Evolutionary conservation across 2,888 invertebrate genomes (phyloP).

Genomic region (Pycnomerus fuliginosus): DNA sequence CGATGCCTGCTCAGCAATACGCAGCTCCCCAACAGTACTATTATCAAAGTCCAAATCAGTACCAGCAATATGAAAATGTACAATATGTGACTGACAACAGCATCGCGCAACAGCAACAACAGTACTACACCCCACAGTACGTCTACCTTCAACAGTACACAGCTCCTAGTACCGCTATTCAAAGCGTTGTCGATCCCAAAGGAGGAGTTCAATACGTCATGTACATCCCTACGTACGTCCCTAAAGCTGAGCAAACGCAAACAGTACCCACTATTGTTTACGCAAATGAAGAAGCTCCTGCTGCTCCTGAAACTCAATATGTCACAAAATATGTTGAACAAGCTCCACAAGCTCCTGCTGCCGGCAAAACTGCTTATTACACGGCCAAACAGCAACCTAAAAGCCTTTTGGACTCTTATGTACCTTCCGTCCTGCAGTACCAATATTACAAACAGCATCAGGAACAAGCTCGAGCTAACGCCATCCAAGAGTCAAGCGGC

Average conservation of each 20-base stretch:
- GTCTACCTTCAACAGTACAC: slow-evolving; percentile 38
- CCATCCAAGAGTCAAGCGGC: slow-evolving; percentile 22
- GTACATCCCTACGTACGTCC: slow-evolving; percentile 38
- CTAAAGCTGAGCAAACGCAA: slow-evolving; percentile 30
- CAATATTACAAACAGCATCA: slow-evolving; percentile 43
- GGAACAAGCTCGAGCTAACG: slow-evolving; percentile 28
- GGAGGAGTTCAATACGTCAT: slow-evolving; percentile 44
- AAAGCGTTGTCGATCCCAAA: slow-evolving; percentile 46
- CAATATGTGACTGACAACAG: slow-evolving; percentile 45
- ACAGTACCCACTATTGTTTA: slow-evolving; percentile 33
- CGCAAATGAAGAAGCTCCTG: slow-evolving; percentile 17
- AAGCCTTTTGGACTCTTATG: slow-evolving; percentile 57
- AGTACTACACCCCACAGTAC: slow-evolving; percentile 45
- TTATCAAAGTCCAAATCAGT: slow-evolving; percentile 19
- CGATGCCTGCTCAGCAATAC: slow-evolving; percentile 41
- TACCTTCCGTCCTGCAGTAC: slow-evolving; percentile 50
- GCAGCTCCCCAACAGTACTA: slow-evolving; percentile 13
- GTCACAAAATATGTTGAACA: slow-evolving; percentile 10
- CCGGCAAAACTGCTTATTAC: neutral
- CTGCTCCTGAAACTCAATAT: slow-evolving; percentile 13
- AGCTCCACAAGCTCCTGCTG: slow-evolving; percentile 3
- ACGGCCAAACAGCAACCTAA: slow-evolving; percentile 45
- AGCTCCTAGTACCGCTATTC: slow-evolving; percentile 41
- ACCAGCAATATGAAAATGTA: slow-evolving; percentile 39
- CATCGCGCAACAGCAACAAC: slow-evolving; percentile 29